Evolutionary conservation across 2,113 vertebrate species (phyloP).

Genomic region (Labeo rohita): DNA sequence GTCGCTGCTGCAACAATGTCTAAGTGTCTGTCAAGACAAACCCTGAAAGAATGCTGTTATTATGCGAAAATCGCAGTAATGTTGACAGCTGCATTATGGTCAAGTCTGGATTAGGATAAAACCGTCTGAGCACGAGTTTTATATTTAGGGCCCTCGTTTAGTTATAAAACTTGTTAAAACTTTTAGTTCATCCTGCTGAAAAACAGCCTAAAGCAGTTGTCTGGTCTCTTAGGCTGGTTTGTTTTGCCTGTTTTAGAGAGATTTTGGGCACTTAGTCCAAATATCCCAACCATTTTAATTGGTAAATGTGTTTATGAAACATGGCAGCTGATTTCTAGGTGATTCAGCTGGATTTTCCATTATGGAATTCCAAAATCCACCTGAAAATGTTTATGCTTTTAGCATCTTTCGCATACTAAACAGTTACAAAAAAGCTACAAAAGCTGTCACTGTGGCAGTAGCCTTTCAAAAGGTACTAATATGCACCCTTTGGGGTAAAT

Average conservation of each 20-base stretch:
- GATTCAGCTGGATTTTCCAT: not conserved
- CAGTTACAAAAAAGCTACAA: no score
- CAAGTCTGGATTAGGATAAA: not conserved
- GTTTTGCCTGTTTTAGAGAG: not conserved
- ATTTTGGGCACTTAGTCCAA: not conserved
- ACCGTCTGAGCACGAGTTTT: not conserved
- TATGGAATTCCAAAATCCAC: not conserved
- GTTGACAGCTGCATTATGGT: not conserved
- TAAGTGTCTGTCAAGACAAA: not conserved
- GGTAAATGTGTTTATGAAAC: not conserved
- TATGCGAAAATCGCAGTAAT: not conserved
- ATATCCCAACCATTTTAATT: not conserved
- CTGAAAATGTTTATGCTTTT: not conserved
- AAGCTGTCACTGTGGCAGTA: no score
- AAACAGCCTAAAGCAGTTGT: not conserved
- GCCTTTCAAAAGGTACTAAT: no score
- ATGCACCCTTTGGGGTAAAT: not conserved
- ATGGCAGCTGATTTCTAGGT: not conserved
- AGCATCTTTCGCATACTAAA: no score
- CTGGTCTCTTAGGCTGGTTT: not conserved
- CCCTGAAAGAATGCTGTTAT: not conserved
- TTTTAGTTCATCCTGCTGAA: not conserved
- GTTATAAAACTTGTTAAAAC: not conserved
- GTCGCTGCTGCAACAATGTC: not conserved
- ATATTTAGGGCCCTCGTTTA: not conserved